Evolutionary conservation across 1,140 invertebrate genomes (phyloP).

Genomic region (Phthorimaea operculella): DNA sequence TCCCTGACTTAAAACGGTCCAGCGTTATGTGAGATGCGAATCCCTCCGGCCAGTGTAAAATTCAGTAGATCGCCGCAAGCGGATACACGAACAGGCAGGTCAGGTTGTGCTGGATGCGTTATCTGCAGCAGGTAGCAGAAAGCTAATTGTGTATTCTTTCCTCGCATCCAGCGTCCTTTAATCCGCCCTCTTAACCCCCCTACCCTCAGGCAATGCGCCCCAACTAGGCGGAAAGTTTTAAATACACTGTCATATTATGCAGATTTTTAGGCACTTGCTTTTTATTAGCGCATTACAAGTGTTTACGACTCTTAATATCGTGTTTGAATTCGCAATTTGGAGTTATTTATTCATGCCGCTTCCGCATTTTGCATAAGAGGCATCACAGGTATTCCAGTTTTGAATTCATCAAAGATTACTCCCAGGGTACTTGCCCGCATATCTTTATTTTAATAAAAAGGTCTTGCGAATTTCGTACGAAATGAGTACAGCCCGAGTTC

Average conservation of each 20-base stretch:
- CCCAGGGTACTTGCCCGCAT: no score
- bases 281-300: conserved; percentile 28
- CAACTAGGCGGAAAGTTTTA: conserved; percentile 62
- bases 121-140: conserved; percentile 57
- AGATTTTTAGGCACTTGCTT: conserved; percentile 27
- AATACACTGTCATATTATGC: conserved; percentile 39
- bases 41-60: conserved; percentile 18
- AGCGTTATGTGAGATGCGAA: conserved; percentile 21
- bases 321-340: not conserved
- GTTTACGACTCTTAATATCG: conserved; percentile 19
- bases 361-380: not conserved
- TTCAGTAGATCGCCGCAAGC: conserved; percentile 15
- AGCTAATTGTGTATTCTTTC: conserved; percentile 68
- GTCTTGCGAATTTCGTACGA: no score
- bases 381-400: no score
- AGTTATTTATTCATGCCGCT: not conserved
- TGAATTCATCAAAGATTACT: no score
- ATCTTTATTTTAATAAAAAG: no score
- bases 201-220: conserved; percentile 26
- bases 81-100: conserved; percentile 23
- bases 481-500: not conserved
- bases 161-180: conserved; percentile 59
- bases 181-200: conserved; percentile 51
- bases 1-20: conserved; percentile 43
- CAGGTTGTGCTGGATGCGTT: conserved; percentile 43